These are phyloP conservation scores for Protomyctophum bolini DNA, from an alignment of 2,113 vertebrate species.

Conservation along the genomic window DNA sequence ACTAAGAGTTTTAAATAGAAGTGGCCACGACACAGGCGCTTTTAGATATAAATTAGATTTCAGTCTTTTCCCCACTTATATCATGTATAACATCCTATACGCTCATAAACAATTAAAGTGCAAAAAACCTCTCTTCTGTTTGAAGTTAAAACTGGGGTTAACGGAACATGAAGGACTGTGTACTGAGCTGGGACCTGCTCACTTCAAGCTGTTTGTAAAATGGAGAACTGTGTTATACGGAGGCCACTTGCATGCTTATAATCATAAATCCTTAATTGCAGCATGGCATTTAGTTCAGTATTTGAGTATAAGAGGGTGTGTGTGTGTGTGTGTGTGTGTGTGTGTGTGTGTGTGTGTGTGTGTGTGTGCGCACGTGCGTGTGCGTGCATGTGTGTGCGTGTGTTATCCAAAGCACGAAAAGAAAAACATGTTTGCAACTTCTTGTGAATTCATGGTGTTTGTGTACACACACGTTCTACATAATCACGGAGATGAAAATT, in stretches of 20 bases:
- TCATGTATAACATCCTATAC: no score
- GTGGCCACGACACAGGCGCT: no score
- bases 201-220: background rate
- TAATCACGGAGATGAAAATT: no score
- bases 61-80: no score
- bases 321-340: background rate
- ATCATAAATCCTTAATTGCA: background rate
- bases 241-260: background rate
- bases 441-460: no score
- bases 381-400: slow-evolving; percentile 2
- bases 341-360: slow-evolving; percentile 1
- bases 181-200: background rate
- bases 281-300: background rate
- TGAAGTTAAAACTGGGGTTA: no score
- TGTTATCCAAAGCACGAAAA: background rate
- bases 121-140: no score
- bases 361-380: slow-evolving; percentile 2
- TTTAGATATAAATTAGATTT: no score
- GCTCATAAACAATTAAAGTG: no score
- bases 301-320: background rate
- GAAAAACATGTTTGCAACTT: background rate
- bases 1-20: no score
- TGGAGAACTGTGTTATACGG: background rate
- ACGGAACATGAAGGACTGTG: no score
- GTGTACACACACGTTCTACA: no score